Conservation (phyloP, 2,113 vertebrate species). For the Seriola quinqueradiata region DNA sequence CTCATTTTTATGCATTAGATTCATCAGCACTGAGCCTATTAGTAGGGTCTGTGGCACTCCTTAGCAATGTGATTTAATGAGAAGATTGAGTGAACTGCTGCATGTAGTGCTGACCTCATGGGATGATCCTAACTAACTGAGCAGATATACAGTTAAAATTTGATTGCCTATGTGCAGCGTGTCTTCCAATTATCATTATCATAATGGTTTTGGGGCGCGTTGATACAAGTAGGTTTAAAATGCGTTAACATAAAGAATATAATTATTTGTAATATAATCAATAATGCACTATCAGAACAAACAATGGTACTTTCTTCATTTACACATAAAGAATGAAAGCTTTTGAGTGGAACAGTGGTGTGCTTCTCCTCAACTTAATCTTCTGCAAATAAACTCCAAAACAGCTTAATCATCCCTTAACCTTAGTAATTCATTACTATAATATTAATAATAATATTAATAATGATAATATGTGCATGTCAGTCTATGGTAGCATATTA, state of each 20-base stretch:
- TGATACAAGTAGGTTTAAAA: background rate
- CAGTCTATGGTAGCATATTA: background rate
- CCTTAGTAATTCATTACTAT: no score
- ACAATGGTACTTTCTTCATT: background rate
- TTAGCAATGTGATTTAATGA: conserved; percentile 40
- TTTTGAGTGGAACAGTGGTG: no score
- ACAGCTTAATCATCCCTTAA: background rate
- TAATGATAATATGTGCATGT: background rate
- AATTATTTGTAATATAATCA: background rate
- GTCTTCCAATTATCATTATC: conserved; percentile 10
- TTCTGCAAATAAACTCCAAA: no score
- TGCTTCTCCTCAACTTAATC: background rate
- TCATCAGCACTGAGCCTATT: conserved; percentile 40
- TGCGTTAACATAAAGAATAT: background rate
- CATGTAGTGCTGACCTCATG: conserved; percentile 28
- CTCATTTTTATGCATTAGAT: conserved; percentile 58
- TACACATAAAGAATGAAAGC: background rate
- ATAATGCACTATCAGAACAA: background rate
- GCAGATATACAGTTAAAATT: background rate
- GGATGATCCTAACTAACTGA: background rate
- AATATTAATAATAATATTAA: no score
- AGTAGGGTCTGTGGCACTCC: conserved; percentile 9
- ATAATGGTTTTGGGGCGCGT: background rate
- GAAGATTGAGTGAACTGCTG: conserved; percentile 21
- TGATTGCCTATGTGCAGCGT: background rate